phyloP scores from a whole-genome alignment of 2,113 vertebrate species.

The Apodemus speciosus region DNA sequence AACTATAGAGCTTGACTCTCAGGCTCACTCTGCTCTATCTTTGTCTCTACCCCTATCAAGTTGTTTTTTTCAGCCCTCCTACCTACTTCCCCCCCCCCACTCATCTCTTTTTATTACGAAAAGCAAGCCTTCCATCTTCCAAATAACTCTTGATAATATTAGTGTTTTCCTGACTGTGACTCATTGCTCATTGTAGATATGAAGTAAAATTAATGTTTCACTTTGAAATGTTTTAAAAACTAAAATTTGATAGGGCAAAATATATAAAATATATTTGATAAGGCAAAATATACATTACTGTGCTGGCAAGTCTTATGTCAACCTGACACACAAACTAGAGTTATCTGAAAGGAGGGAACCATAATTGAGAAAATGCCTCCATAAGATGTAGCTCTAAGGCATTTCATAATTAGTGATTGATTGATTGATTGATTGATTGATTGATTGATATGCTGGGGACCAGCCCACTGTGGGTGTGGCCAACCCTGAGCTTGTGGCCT shows the following conservation, averaged over 20 bases:
- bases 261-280: too few species aligned
- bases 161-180: neutral
- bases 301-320: neutral
- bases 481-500: neutral
- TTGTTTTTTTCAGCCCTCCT: neutral
- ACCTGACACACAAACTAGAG: neutral
- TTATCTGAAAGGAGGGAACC: neutral
- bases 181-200: neutral
- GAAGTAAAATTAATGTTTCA: neutral
- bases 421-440: neutral
- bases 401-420: neutral
- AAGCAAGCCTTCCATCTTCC: neutral
- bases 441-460: neutral
- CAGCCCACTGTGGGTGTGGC: neutral
- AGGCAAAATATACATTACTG: neutral
- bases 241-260: neutral
- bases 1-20: neutral
- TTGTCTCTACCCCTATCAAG: neutral
- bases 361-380: neutral
- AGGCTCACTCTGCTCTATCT: neutral
- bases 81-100: neutral
- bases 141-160: neutral
- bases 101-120: neutral
- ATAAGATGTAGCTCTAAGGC: neutral
- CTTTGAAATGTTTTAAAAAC: neutral